Conservation (phyloP, 2,113 vertebrate genomes). For the Hypanus sabinus region DNA sequence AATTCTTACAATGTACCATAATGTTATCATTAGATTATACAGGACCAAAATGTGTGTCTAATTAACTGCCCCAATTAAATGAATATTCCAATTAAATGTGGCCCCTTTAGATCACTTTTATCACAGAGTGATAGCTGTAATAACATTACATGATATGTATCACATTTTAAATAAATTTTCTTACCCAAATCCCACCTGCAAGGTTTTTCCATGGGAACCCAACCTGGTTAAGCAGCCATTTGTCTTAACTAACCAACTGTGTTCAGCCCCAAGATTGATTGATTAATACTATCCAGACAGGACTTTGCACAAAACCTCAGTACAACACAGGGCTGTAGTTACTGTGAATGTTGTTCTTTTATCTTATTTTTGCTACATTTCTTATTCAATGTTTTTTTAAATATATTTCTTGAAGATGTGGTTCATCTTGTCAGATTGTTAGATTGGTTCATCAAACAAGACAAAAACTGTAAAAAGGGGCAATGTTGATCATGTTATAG, state of each 20-base stretch:
- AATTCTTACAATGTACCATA: conserved; percentile 5
- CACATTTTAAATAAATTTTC: conserved; percentile 30
- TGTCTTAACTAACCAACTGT: conserved; percentile 16
- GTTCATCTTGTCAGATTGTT: no score
- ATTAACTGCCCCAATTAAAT: conserved; percentile 35
- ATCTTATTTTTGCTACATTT: neutral
- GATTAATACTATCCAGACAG: conserved; percentile 20
- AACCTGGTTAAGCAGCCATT: conserved; percentile 22
- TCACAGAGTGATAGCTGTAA: conserved; percentile 28
- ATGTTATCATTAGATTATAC: conserved; percentile 24
- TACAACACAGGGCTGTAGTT: neutral
- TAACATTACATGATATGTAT: conserved; percentile 7
- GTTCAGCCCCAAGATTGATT: neutral
- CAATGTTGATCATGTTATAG: neutral
- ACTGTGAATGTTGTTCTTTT: neutral
- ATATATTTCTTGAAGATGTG: neutral
- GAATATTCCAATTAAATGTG: conserved; percentile 36
- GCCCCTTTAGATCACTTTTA: conserved; percentile 31
- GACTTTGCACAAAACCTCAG: neutral
- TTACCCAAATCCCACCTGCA: conserved; percentile 10
- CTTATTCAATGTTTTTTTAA: neutral
- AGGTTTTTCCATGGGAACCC: conserved; percentile 30
- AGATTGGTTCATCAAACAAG: neutral
- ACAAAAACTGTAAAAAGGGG: neutral
- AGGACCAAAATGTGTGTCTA: conserved; percentile 6